Conservation (phyloP, 1,140 invertebrate species). For the Hyles vespertilio region DNA sequence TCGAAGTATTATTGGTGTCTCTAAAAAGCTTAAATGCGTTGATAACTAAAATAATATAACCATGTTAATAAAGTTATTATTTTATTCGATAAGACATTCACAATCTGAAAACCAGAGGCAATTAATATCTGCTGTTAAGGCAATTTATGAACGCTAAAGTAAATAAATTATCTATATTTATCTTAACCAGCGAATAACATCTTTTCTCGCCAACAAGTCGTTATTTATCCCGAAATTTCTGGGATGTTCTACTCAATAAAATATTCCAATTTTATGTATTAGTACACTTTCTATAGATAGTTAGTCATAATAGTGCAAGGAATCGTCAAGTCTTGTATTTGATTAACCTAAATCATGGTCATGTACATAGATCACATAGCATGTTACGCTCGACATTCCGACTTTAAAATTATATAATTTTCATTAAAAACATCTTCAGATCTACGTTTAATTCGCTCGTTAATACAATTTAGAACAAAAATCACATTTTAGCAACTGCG, state of each 20-base stretch:
- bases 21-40: too few relatives aligned
- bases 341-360: slow-evolving; percentile 44
- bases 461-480: slow-evolving; percentile 34
- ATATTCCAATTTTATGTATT: slow-evolving; percentile 39
- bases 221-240: slow-evolving; percentile 25
- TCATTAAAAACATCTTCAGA: slow-evolving; percentile 33
- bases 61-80: slow-evolving; percentile 45
- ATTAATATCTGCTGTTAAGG: slow-evolving; percentile 64
- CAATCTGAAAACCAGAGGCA: slow-evolving; percentile 63
- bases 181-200: slow-evolving; percentile 54
- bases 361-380: slow-evolving; percentile 38
- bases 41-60: background rate
- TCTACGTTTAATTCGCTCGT: slow-evolving; percentile 40
- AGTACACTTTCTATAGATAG: slow-evolving; percentile 36
- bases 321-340: slow-evolving; percentile 44
- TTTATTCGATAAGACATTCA: slow-evolving; percentile 71
- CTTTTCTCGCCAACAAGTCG: slow-evolving; percentile 54
- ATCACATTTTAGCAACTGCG: slow-evolving; percentile 40
- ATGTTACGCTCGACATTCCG: slow-evolving; percentile 9
- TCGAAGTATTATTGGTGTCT: too few relatives aligned
- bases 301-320: slow-evolving; percentile 48
- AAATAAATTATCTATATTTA: slow-evolving; percentile 66
- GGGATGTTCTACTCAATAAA: slow-evolving; percentile 30
- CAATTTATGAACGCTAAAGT: slow-evolving; percentile 60
- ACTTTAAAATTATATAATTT: slow-evolving; percentile 8